Conservation (phyloP, 2,113 vertebrate species). For the Pseudolaguvia tuberculata region DNA sequence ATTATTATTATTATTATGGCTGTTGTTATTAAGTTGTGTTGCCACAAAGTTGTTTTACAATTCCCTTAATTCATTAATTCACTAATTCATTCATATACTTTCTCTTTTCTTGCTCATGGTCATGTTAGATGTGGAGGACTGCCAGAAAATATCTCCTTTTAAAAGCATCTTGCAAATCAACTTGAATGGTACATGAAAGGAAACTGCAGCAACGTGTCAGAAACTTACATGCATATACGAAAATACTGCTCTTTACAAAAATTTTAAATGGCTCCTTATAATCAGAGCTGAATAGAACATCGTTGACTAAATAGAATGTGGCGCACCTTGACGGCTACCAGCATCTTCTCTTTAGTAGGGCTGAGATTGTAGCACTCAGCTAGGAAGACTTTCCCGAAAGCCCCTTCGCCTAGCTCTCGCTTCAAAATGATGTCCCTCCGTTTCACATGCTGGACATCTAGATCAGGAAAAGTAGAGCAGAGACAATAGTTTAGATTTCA, state of each 20-base stretch:
- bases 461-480: slow-evolving; percentile 23
- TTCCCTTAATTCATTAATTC: no score
- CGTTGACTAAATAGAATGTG: neutral
- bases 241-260: neutral
- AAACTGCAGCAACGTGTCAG: neutral
- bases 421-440: slow-evolving; percentile 95
- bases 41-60: no score
- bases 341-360: slow-evolving; percentile 96
- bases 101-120: neutral
- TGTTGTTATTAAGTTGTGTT: no score
- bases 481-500: neutral
- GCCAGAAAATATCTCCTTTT: neutral
- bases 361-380: slow-evolving; percentile 98
- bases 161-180: neutral
- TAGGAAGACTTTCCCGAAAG: slow-evolving; percentile 98
- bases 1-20: no score
- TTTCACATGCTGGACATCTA: slow-evolving; percentile 97
- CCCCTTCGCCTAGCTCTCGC: slow-evolving; percentile 93
- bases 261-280: neutral
- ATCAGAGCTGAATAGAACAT: neutral
- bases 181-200: neutral
- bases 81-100: neutral
- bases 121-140: neutral
- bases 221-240: neutral
- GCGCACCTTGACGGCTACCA: slow-evolving; percentile 86